Evolutionary conservation across 2,113 vertebrate species (phyloP), one percentile per base, ranked within the genome.

Genomic region (Hippocampus abdominalis): DNA sequence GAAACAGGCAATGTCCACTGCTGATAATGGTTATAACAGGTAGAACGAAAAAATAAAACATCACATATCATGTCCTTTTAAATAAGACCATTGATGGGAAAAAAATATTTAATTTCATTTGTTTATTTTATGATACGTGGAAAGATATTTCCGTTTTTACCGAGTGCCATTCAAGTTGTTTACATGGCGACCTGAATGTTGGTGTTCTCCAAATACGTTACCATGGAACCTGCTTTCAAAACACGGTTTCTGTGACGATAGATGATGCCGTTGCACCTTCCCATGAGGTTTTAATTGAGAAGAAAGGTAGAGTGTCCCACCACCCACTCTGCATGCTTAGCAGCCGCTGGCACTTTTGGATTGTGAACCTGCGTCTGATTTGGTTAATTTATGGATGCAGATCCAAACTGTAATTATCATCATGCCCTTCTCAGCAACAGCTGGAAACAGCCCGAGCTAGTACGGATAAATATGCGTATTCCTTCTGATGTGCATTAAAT

Each of bases 251-350:
- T 63, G 36, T 23, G 21, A 40, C 8, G 39, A 63, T 40, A 40
- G 10, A 62, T 39, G 27, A 11, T 62, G 61, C 46, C 23, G n/a
- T 23, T 23, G 12, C 62, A 44, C n/a, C 62, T 79, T 72, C 79
- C 94, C 93, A 94, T 93, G 91, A 93, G 94, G 93, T 95, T 95
- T 94, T 94, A 93, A 95, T 95, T 76, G 89, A 93, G 91, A 95
- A 95, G 94, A 95, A 95, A 94, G 91, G 92, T 88, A 92, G 92
- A 92, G 89, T 84, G 91, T 93, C 93, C 92, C 87, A 91, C 92
- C 96, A 94, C 92, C 94, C 93, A 93, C 92, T 79, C 74, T 70
- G 46, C 40, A 36, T 32, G 63, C 79, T 75, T 73, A 81, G 78
- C 78, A 78, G 77, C 81, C 80, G 44, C 80, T 86, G 80, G 82